A percentile compares a stretch with the other conserved stretches of the same genome.
These are phyloP conservation scores for Seira ritae DNA, from an alignment of 2,888 invertebrate genomes.

Conservation along the genomic window DNA sequence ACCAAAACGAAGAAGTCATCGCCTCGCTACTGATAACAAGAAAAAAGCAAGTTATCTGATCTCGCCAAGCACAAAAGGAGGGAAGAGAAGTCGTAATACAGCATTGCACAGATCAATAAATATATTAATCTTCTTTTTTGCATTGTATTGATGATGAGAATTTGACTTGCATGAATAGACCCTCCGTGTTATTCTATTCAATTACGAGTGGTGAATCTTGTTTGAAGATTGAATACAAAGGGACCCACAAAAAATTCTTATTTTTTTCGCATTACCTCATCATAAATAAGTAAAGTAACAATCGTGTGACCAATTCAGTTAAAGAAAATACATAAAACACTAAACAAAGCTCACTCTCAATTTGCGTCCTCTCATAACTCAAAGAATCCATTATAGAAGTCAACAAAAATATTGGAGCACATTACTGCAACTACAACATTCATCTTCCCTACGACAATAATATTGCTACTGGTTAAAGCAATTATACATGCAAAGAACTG, in stretches of 20 bases:
- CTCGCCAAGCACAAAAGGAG: constrained; percentile 12
- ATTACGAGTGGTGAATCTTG: constrained; percentile 49
- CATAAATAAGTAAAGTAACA: constrained; percentile 43
- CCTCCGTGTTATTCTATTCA: constrained; percentile 22
- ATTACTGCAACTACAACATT: constrained; percentile 5
- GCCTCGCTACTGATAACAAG: background rate
- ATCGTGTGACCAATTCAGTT: constrained; percentile 54
- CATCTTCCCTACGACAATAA: background rate
- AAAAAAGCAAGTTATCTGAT: constrained; percentile 6
- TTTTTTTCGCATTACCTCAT: constrained; percentile 34
- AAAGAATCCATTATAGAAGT: constrained; percentile 43
- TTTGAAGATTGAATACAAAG: constrained; percentile 19
- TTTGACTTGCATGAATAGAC: constrained; percentile 10
- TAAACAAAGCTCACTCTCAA: constrained; percentile 47
- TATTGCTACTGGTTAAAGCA: constrained; percentile 31
- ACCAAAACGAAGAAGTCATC: background rate
- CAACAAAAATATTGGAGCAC: constrained; percentile 55
- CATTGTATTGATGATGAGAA: constrained; percentile 31
- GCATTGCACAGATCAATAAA: constrained; percentile 47
- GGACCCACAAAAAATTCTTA: constrained; percentile 18
- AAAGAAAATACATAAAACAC: constrained; percentile 18
- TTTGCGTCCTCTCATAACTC: constrained; percentile 53
- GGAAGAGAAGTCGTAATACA: constrained; percentile 45
- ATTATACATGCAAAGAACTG: constrained; percentile 54
- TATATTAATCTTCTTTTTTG: constrained; percentile 22